Conservation (phyloP, 2,797 vertebrate species). For the Knipowitschia caucasica region DNA sequence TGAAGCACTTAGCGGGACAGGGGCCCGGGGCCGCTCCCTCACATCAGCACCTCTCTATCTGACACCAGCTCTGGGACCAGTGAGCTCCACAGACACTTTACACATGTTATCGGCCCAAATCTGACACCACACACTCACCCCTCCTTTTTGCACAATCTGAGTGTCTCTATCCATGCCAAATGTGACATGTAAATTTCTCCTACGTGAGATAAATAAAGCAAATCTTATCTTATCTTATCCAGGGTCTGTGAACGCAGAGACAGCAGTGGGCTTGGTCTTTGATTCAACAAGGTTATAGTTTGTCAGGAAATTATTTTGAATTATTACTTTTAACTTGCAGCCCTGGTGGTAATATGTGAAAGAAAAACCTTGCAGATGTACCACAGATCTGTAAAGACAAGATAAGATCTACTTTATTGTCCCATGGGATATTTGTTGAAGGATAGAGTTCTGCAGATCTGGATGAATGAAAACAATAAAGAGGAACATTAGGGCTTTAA, state of each 20-base stretch:
- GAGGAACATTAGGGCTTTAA: too few species aligned
- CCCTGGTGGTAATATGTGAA: too few species aligned
- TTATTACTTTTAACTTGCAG: too few species aligned
- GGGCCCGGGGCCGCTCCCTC: conserved; percentile 14
- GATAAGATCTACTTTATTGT: too few species aligned
- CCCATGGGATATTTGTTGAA: too few species aligned
- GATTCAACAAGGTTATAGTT: not conserved
- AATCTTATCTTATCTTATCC: too few species aligned
- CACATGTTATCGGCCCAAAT: conserved; percentile 34
- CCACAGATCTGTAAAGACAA: too few species aligned
- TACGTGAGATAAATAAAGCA: too few species aligned
- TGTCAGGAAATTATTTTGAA: not conserved
- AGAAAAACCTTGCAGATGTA: not conserved
- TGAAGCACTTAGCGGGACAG: conserved; percentile 47
- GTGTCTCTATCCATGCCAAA: too few species aligned
- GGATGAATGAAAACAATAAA: too few species aligned
- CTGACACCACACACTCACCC: conserved; percentile 35
- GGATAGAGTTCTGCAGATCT: too few species aligned
- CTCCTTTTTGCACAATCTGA: conserved; percentile 23
- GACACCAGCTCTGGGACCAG: conserved; percentile 14
- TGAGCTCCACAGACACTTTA: conserved; percentile 32
- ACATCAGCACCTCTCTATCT: conserved; percentile 38
- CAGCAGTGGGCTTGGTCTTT: not conserved
- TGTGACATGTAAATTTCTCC: too few species aligned
- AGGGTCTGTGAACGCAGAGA: not conserved